Base-by-base conservation (phyloP, 2,113 vertebrate genomes). In the Poeciliopsis occidentalis region DNA sequence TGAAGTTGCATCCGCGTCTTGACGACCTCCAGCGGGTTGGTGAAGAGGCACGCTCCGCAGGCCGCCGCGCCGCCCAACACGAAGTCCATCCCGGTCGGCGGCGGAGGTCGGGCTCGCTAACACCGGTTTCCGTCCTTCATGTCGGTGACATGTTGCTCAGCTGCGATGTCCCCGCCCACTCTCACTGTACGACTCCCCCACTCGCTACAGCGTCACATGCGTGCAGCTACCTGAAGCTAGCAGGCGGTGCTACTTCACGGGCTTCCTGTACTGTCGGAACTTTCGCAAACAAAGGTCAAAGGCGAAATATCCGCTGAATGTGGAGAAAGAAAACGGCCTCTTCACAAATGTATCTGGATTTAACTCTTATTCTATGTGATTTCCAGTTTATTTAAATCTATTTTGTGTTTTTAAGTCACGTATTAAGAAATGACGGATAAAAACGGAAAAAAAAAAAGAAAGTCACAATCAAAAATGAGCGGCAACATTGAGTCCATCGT, bases 1-100 rank as follows among this genome's bases (percentile, higher is more conserved):
- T 97, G 96, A 3, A 97, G 86, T 71, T 97, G 96, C 96, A 97
- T 97, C 3, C 96, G 94, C 1, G 96, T 97, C 78, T 97, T 97
- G 65, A 97, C 96, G 47, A 97, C 96, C 79, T 97, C 96, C 85
- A 97, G 90, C 13, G 96, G 96, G 87, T 97, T 96, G 67, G 96
- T 97, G 88, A 97, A 95, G 12, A 97, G 71, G 60, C 96, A 97
- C 2, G 96, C 95, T 0, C 94, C 95, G 17, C 96, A 96, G 6
- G 96, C 96, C 7, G 96, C 95, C 69, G 78, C 75, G 3, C 96
- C 96, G 30, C 96, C 94, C 65, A 96, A 91, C 12, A 97, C 29
- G 87, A 97, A 96, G 78, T 97, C 96, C 96, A 97, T 97, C 62
- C 17, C 1, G 74, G 63, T 24, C n/a, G 1, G 31, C 72, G 69